These are phyloP conservation scores for Artemia sp. DNA, from an alignment of 2,888 invertebrate species.

Conservation along the genomic window DNA sequence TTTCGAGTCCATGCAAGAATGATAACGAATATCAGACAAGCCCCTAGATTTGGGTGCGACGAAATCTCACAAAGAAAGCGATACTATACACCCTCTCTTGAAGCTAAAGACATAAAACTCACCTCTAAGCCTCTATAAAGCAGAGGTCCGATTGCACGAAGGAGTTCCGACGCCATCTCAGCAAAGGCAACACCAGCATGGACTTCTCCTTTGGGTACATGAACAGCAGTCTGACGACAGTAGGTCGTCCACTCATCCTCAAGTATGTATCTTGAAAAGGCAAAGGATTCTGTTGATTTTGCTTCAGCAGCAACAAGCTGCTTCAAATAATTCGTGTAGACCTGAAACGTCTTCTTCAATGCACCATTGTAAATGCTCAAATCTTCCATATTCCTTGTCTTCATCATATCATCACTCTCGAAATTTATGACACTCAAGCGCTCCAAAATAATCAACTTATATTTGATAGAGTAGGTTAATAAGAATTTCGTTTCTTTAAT, in stretches of 20 bases:
- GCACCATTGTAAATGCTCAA: not conserved
- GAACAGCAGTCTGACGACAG: constrained; percentile 32
- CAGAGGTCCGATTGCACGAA: constrained; percentile 38
- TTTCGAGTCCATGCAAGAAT: no score
- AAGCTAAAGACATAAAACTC: not conserved
- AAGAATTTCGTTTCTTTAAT: constrained; percentile 2
- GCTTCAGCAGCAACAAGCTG: constrained; percentile 49
- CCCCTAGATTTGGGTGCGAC: no score
- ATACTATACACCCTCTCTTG: no score
- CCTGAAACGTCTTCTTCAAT: constrained; percentile 32
- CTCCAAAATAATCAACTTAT: not conserved
- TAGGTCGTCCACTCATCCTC: constrained; percentile 62
- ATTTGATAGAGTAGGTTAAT: not conserved
- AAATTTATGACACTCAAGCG: constrained; percentile 20
- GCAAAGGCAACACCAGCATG: constrained; percentile 60
- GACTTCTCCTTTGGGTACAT: constrained; percentile 53
- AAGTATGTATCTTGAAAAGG: constrained; percentile 51
- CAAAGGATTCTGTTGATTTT: constrained; percentile 29
- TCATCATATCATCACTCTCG: constrained; percentile 23
- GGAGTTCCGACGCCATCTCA: constrained; percentile 39
- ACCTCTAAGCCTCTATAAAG: constrained; percentile 35
- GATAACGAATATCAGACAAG: no score
- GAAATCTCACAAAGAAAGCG: no score
- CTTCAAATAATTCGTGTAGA: constrained; percentile 69
- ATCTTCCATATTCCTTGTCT: constrained; percentile 4